Base-by-base conservation (phyloP, 1,140 invertebrate species). In the Araneus ventricosus region DNA sequence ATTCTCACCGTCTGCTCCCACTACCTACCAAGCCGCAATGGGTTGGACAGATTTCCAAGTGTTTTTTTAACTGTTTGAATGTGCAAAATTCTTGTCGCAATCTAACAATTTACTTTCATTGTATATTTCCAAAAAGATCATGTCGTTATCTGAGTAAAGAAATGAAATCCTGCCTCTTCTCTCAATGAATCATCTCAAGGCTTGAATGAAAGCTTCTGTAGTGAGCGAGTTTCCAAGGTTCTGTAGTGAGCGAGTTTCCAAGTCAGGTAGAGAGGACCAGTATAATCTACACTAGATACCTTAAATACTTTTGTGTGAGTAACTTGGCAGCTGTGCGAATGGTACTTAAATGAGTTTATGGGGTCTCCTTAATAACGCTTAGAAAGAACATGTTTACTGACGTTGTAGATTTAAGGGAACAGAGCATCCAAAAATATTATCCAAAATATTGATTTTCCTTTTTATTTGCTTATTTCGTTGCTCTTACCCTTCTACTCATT, bases 91-190 rank as follows among this genome's bases (percentile, higher is more conserved):
- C 30, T 92, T 70, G 1, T 87, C 52, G 84, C 37, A 92, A 37
- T 92, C 30, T 75, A 88, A 52, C 24, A 7, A 27, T 75, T 75
- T 85, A 20, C 86, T 57, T 22, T 39, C 84, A 57, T 41, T 92
- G 45, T 87, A 61, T 39, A 30, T 4, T 30, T 63, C 30, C 5
- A 79, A 37, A 88, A 96, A 96, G 45, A 95, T 95, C 7, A 94
- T 95, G 0, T 95, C 95, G 79, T 95, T 95, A 85, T 96, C 95
- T 17, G 94, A 95, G 59, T 94, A 95, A 10, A 95, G 39, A 37
- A 94, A 84, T 5, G 79, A 84, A 67, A 94, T 94, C 10, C 63
- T 93, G 86, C 95, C 95, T 88, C 95, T 92, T 92, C 94, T 37
- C 10, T 95, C 94, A 45, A 95, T 93, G 90, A 96, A 95, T 45